phyloP scores from a whole-genome alignment of 2,113 vertebrate species.

The Gulo gulo region DNA sequence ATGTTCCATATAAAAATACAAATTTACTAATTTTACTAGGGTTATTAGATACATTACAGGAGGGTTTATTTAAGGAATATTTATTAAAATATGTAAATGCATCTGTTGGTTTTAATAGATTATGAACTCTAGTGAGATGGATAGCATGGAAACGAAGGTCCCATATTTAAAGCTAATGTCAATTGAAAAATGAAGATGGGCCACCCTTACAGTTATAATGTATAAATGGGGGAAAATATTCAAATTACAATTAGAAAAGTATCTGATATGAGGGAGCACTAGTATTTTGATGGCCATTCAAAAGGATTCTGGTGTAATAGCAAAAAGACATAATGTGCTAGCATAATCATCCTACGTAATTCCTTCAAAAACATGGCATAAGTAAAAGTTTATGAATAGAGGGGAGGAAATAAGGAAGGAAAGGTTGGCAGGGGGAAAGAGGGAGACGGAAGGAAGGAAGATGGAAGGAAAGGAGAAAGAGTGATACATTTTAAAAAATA shows the following conservation, averaged over 20 bases:
- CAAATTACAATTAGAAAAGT: conserved; percentile 10
- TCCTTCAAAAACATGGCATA: background rate
- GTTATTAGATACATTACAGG: background rate
- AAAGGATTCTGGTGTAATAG: background rate
- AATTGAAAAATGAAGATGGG: conserved; percentile 34
- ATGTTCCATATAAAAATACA: background rate
- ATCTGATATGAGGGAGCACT: background rate
- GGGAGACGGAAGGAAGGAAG: background rate
- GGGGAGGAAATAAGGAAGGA: background rate
- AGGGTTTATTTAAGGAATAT: background rate
- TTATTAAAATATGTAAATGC: conserved; percentile 13
- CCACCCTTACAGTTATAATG: conserved; percentile 16
- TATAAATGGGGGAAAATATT: background rate
- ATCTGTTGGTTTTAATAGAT: conserved; percentile 27
- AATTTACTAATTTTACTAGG: conserved; percentile 14
- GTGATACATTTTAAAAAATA: background rate
- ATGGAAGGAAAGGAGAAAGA: background rate
- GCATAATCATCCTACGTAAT: background rate
- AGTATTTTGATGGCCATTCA: background rate
- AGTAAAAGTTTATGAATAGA: background rate
- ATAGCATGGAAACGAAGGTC: background rate
- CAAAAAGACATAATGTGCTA: background rate
- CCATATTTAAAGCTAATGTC: conserved; percentile 43
- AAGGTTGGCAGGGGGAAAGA: background rate
- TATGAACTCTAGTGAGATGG: conserved; percentile 10